Evolutionary conservation across 2,888 invertebrate genomes (phyloP), one percentile per base, ranked within the genome.

Genomic region (Pristionchus exspectatus): DNA sequence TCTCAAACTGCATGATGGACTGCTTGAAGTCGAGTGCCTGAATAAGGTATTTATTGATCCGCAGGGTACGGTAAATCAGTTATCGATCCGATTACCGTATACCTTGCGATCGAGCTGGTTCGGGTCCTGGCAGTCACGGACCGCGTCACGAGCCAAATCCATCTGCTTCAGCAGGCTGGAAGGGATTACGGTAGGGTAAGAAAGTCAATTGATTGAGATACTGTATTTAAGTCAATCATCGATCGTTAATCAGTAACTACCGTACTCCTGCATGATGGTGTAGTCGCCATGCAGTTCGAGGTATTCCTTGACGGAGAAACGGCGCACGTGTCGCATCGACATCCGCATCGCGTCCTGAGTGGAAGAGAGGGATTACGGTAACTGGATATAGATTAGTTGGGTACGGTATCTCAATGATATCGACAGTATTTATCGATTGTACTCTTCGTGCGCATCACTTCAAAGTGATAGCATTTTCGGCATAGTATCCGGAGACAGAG

Each of bases 261-360:
- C 87, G 44, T 66, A 87, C 87, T 87, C 87, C 56, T 87, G n/a
- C 87, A 87, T 87, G 33, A 33, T 69, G 33, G 66, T 87, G 72
- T 87, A 87, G 54, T 50, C 69, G 44, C 33, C 69, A 69, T 87
- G 66, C 87, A 87, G 66, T 30, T 66, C 87, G 69, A 50, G 27
- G 87, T 87, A 72, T 50, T 87, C 87, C 72, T 87, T 87, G 44
- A 87, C 69, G 18, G 87, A 72, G 72, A 87, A 87, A 27, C 87
- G 87, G 21, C 87, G 87, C 44, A 69, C 69, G 69, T 87, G 87
- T 7, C 87, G 87, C 87, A 87, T 87, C 87, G 87, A 87, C 54
- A 69, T 50, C 2, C 87, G 66, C 87, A 87, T 66, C 87, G 44
- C 69, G 18, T 87, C 87, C 87, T 87, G 87, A 9, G 21, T 7